phyloP scores from a whole-genome alignment of 1,140 invertebrate genomes.

The Pollicipes pollicipes region DNA sequence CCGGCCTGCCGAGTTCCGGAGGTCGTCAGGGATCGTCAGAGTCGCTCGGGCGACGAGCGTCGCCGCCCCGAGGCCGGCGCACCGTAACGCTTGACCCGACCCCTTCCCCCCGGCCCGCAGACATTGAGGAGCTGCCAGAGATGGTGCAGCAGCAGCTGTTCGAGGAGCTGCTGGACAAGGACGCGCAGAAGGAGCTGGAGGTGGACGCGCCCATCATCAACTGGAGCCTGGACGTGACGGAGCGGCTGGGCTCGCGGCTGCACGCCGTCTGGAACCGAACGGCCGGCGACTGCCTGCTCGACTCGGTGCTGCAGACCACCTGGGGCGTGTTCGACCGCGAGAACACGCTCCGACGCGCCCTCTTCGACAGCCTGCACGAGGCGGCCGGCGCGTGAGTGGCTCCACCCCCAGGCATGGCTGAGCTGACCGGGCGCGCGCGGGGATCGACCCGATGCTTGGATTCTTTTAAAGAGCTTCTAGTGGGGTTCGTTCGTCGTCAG shows the following conservation, averaged over 20 bases:
- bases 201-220: conserved; percentile 69
- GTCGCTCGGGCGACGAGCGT: too few relatives aligned
- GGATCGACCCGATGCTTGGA: too few relatives aligned
- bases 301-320: conserved; percentile 79
- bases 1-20: too few relatives aligned
- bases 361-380: conserved; percentile 70
- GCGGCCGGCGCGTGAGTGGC: conserved; percentile 55
- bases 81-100: too few relatives aligned
- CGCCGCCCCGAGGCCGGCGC: too few relatives aligned
- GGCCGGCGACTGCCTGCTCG: conserved; percentile 84
- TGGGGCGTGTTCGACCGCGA: conserved; percentile 91
- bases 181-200: conserved; percentile 83
- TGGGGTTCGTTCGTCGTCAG: too few relatives aligned
- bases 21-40: too few relatives aligned
- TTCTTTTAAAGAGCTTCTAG: too few relatives aligned
- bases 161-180: conserved; percentile 80
- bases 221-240: conserved; percentile 76
- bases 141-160: conserved; percentile 78
- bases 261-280: conserved; percentile 94
- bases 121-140: conserved; percentile 73
- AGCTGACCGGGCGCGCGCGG: too few relatives aligned
- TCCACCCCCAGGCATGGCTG: too few relatives aligned
- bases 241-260: conserved; percentile 51
- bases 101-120: too few relatives aligned
- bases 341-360: conserved; percentile 62